Evolutionary conservation across 1,140 invertebrate genomes (phyloP).

Genomic region (Berghia stephanieae): DNA sequence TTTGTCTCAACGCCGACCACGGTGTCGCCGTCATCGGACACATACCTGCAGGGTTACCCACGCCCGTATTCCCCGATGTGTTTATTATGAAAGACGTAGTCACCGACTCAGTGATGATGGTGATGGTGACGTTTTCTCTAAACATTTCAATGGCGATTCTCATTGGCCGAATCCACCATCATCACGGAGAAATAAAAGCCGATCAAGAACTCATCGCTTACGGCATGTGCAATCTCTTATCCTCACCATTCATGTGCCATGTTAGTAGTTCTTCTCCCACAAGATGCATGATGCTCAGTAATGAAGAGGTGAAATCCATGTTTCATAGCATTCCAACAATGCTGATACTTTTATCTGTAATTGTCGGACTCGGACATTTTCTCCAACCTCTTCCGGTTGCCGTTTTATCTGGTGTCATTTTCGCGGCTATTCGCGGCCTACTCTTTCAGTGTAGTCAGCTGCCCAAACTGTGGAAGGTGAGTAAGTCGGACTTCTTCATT

Average conservation of each 20-base stretch:
- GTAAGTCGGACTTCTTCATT: slow-evolving; percentile 55
- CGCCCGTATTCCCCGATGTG: too few relatives aligned
- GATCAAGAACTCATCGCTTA: slow-evolving; percentile 70
- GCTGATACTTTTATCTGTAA: slow-evolving; percentile 65
- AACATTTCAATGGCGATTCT: slow-evolving; percentile 53
- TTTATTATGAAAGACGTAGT: slow-evolving; percentile 23
- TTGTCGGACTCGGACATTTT: slow-evolving; percentile 65
- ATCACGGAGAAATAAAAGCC: slow-evolving; percentile 63
- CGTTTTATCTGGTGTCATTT: slow-evolving; percentile 59
- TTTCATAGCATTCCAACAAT: slow-evolving; percentile 61
- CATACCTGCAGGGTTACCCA: too few relatives aligned
- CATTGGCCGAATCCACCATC: slow-evolving; percentile 58
- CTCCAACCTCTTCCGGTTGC: slow-evolving; percentile 64
- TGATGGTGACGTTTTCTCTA: slow-evolving; percentile 31
- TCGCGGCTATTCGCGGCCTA: slow-evolving; percentile 58
- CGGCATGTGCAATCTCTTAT: slow-evolving; percentile 64
- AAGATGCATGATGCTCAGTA: slow-evolving; percentile 74
- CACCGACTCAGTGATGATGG: slow-evolving; percentile 23
- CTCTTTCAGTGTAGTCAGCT: slow-evolving; percentile 77
- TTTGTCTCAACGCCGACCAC: too few relatives aligned
- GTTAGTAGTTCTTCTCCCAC: slow-evolving; percentile 75
- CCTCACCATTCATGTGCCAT: slow-evolving; percentile 66
- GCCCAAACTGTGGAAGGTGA: slow-evolving; percentile 49
- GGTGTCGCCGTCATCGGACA: too few relatives aligned
- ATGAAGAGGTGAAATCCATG: slow-evolving; percentile 43